A percentile compares a stretch with the other conserved stretches of the same genome.
Evolutionary conservation across 2,797 vertebrate genomes (phyloP).

Genomic region (Rhinichthys osculus): DNA sequence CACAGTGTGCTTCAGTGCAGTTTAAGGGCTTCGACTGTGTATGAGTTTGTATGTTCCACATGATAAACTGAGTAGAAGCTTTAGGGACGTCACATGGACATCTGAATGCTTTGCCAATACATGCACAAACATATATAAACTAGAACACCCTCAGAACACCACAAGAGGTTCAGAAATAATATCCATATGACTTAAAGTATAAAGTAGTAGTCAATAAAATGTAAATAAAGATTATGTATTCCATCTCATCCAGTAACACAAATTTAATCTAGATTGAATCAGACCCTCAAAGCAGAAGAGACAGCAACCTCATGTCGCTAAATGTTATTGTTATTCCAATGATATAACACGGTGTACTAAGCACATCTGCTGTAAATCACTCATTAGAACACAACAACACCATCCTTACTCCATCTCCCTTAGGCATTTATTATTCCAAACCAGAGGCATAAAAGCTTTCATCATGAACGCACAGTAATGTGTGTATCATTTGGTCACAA

Average conservation of each 20-base stretch:
- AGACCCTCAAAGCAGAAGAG: not conserved
- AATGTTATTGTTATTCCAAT: conserved; percentile 44
- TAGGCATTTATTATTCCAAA: conserved; percentile 30
- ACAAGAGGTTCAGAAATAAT: not conserved
- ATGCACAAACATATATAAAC: not conserved
- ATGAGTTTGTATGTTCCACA: conserved; percentile 25
- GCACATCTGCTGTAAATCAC: conserved; percentile 46
- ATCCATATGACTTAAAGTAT: not conserved
- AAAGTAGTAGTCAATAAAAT: not conserved
- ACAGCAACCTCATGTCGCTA: conserved; percentile 2
- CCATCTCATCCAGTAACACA: not conserved
- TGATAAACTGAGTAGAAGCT: conserved; percentile 36
- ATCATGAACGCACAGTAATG: conserved; percentile 12
- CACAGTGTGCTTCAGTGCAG: conserved; percentile 65
- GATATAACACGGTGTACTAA: conserved; percentile 35
- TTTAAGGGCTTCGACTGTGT: conserved; percentile 59
- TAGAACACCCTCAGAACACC: not conserved
- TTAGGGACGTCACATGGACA: not conserved
- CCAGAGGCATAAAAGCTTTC: conserved; percentile 21
- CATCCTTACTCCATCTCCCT: conserved; percentile 24
- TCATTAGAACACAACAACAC: conserved; percentile 47
- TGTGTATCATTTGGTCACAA: not conserved
- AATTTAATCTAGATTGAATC: conserved; percentile 35
- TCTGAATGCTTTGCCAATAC: conserved; percentile 17
- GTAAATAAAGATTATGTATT: not conserved